Conservation (phyloP, 2,113 vertebrate genomes). For the Equus przewalskii region DNA sequence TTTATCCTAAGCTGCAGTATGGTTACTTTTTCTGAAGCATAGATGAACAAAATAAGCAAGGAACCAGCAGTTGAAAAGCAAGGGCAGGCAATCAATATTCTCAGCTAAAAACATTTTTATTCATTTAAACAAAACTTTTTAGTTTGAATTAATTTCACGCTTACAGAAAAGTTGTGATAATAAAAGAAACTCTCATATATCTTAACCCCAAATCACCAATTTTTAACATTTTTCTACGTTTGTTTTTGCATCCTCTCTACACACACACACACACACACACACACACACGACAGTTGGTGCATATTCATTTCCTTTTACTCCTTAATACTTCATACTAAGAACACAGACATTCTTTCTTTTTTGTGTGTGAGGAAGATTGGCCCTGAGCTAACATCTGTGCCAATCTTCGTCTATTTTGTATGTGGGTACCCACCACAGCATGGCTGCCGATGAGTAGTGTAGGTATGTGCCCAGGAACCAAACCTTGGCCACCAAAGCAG, state of each 20-base stretch:
- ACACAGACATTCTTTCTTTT: neutral
- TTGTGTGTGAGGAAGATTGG: no score
- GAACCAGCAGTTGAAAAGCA: neutral
- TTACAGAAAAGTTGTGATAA: neutral
- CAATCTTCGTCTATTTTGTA: no score
- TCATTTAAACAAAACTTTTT: neutral
- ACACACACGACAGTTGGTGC: neutral
- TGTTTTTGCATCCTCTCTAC: neutral
- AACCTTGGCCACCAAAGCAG: no score
- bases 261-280: neutral
- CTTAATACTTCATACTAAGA: neutral
- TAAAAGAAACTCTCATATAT: neutral
- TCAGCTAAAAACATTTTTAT: neutral
- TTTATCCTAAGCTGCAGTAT: neutral
- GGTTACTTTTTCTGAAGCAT: neutral
- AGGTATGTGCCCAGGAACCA: no score
- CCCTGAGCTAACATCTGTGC: no score
- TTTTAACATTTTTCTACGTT: neutral
- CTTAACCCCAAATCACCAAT: neutral
- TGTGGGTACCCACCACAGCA: no score
- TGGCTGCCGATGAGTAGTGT: no score
- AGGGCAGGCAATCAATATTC: neutral
- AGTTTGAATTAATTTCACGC: constrained; percentile 1
- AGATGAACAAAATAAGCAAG: neutral
- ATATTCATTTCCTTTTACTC: neutral